These are phyloP conservation scores for Perccottus glenii DNA, from an alignment of 2,113 vertebrate species.

Conservation along the genomic window DNA sequence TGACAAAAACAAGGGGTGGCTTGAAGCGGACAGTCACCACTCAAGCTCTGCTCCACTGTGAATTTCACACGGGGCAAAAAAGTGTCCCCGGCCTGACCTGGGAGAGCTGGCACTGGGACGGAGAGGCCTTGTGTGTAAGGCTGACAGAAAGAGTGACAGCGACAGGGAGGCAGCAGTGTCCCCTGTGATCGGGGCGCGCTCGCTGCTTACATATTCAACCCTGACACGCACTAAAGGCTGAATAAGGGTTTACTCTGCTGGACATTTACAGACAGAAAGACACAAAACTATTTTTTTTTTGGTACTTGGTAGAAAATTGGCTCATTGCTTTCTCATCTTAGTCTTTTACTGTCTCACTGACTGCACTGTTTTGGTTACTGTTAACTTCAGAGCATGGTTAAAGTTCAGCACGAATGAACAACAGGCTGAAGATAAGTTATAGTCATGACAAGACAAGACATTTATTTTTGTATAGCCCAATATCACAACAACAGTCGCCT, in stretches of 20 bases:
- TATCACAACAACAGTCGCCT: too few relatives aligned
- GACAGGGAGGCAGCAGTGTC: conserved; percentile 55
- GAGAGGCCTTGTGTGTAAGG: conserved; percentile 26
- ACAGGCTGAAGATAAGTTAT: too few relatives aligned
- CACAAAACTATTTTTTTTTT: too few relatives aligned
- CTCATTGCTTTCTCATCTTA: too few relatives aligned
- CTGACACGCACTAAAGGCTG: conserved; percentile 54
- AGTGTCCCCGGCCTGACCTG: conserved; percentile 60
- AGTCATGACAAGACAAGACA: too few relatives aligned
- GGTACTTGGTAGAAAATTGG: too few relatives aligned
- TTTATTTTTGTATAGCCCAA: too few relatives aligned
- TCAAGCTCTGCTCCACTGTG: conserved; percentile 42
- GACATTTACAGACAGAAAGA: conserved; percentile 25
- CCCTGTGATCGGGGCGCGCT: conserved; percentile 54
- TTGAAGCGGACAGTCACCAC: conserved; percentile 34
- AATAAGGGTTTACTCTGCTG: conserved; percentile 49
- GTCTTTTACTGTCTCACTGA: too few relatives aligned
- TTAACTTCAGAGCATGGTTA: too few relatives aligned
- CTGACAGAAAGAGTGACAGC: conserved; percentile 66
- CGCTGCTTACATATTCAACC: conserved; percentile 63
- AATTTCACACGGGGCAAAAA: conserved; percentile 26
- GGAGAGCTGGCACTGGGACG: conserved; percentile 46
- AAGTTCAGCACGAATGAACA: too few relatives aligned
- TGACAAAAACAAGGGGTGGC: conserved; percentile 23
- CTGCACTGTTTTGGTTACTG: too few relatives aligned